Percentiles rank a stretch among this genome's conserved stretches.
phyloP scores from a whole-genome alignment of 2,113 vertebrate species.

The Serinus canaria region DNA sequence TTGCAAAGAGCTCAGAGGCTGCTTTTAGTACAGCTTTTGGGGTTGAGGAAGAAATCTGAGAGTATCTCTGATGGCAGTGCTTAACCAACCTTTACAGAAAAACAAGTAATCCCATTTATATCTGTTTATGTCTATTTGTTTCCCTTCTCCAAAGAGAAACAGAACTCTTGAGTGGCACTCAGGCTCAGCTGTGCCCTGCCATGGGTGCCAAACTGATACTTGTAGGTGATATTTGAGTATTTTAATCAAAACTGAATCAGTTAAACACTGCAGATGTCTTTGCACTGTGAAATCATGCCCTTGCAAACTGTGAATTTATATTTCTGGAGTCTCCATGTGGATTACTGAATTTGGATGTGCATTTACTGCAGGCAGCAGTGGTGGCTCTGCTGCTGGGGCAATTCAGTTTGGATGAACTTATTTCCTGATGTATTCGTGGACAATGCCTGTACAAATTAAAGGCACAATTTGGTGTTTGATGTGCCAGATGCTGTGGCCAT shows the following conservation, averaged over 20 bases:
- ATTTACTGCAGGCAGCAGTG: not conserved
- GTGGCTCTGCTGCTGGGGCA: not conserved
- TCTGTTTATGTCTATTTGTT: not conserved
- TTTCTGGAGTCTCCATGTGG: not conserved
- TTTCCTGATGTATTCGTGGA: not conserved
- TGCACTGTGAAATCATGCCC: fast-evolving
- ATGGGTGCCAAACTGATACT: not conserved
- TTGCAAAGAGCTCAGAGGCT: not conserved
- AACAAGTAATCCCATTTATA: not conserved
- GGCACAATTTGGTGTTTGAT: not conserved
- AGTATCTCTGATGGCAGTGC: not conserved
- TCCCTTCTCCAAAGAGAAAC: not conserved
- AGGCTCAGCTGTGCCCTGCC: not conserved
- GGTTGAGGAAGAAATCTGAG: not conserved
- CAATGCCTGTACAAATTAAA: not conserved
- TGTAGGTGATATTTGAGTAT: not conserved
- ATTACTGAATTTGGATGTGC: not conserved
- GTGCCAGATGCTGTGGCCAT: not conserved
- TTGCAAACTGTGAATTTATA: not conserved
- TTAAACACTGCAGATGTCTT: not conserved
- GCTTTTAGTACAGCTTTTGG: not conserved
- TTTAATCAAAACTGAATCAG: not conserved
- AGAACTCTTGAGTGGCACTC: not conserved
- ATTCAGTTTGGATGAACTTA: not conserved
- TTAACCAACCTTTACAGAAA: not conserved